Percentiles rank a stretch among this genome's conserved stretches.
phyloP scores from a whole-genome alignment of 2,113 vertebrate genomes.

The Calidris pygmaea region DNA sequence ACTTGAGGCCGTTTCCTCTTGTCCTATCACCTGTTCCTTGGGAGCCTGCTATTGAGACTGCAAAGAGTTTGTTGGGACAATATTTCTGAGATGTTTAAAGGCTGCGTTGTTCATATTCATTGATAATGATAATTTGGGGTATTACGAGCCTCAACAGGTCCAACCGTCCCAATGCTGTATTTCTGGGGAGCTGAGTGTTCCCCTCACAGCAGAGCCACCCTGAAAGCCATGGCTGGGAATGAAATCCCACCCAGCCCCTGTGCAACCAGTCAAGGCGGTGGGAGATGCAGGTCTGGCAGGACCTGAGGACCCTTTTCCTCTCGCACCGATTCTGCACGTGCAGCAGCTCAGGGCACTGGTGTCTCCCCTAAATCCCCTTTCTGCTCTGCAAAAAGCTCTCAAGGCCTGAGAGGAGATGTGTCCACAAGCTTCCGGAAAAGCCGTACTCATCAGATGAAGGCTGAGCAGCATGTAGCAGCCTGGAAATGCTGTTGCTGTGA shows the following conservation, averaged over 20 bases:
- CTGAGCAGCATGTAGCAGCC: not conserved
- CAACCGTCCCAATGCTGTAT: not conserved
- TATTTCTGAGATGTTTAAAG: not conserved
- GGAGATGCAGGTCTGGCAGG: not conserved
- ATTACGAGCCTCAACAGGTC: not conserved
- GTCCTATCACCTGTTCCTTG: not conserved
- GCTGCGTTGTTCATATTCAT: rapidly evolving
- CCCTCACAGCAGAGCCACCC: no score
- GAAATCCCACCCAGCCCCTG: not conserved
- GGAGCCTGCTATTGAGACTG: not conserved
- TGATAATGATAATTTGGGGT: rapidly evolving
- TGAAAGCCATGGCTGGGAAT: not conserved
- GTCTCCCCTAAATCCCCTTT: not conserved
- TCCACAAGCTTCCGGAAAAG: not conserved
- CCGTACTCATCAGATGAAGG: rapidly evolving
- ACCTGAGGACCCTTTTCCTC: not conserved
- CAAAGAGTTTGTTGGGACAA: not conserved
- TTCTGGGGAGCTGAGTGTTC: not conserved
- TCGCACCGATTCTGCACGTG: rapidly evolving
- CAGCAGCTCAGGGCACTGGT: not conserved
- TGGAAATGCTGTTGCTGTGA: rapidly evolving
- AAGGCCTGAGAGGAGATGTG: not conserved
- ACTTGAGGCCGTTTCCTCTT: not conserved
- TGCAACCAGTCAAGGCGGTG: not conserved
- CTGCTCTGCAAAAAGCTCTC: not conserved